phyloP scores from a whole-genome alignment of 2,113 vertebrate species.

The Gavia stellata region DNA sequence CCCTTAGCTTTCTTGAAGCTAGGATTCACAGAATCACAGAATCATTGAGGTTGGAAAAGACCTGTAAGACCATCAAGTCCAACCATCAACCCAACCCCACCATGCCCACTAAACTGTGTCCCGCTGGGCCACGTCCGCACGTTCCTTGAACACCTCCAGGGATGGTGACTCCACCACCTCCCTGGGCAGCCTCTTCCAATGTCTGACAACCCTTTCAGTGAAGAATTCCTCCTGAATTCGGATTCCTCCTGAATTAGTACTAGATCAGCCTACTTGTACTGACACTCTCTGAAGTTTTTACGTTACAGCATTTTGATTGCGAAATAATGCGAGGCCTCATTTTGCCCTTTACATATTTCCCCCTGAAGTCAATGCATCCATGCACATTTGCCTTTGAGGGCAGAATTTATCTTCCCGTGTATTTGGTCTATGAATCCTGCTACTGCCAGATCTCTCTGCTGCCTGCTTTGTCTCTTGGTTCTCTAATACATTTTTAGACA shows the following conservation, averaged over 20 bases:
- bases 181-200: too few species aligned
- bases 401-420: neutral
- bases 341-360: neutral
- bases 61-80: too few species aligned
- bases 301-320: neutral
- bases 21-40: too few species aligned
- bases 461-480: neutral
- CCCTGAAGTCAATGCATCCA: neutral
- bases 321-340: neutral
- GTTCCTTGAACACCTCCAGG: too few species aligned
- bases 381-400: neutral
- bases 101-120: too few species aligned
- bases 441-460: neutral
- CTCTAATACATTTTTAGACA: slow-evolving; percentile 13
- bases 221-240: too few species aligned
- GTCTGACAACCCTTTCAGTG: too few species aligned
- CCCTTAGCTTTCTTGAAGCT: neutral
- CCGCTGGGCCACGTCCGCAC: too few species aligned
- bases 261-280: neutral
- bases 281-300: neutral
- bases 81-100: too few species aligned
- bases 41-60: too few species aligned
- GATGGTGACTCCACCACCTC: too few species aligned
- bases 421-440: neutral
- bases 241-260: neutral